Conservation (phyloP, 2,797 vertebrate species). For the Percopsis omiscomaycus region DNA sequence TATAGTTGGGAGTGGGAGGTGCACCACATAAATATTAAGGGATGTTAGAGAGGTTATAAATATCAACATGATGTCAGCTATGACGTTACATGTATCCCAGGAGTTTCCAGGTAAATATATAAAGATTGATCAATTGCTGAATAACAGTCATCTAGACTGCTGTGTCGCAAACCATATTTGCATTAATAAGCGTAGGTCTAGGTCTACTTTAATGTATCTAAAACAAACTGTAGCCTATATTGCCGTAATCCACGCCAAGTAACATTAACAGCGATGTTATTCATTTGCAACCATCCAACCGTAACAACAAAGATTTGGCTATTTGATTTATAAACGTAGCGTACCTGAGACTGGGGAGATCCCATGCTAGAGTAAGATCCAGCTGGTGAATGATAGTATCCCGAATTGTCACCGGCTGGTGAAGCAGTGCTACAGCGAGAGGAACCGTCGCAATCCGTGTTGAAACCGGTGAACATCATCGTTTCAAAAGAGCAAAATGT, state of each 20-base stretch:
- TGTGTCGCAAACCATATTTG: too few species aligned
- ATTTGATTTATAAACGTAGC: slow-evolving; percentile 29
- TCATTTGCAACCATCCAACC: too few species aligned
- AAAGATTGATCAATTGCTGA: slow-evolving; percentile 21
- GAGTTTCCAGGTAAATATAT: slow-evolving; percentile 87
- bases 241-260: too few species aligned
- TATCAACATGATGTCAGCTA: slow-evolving; percentile 85
- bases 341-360: slow-evolving; percentile 89
- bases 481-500: slow-evolving; percentile 19
- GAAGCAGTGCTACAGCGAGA: slow-evolving; percentile 96
- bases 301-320: too few species aligned
- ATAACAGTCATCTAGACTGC: too few species aligned
- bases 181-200: too few species aligned
- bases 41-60: slow-evolving; percentile 82
- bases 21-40: slow-evolving; percentile 67
- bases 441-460: slow-evolving; percentile 87
- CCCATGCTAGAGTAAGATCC: slow-evolving; percentile 90
- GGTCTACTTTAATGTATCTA: too few species aligned
- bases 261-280: too few species aligned
- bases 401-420: slow-evolving; percentile 84
- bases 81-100: slow-evolving; percentile 84
- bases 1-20: slow-evolving; percentile 26
- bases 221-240: too few species aligned
- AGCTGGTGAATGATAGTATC: slow-evolving; percentile 87
- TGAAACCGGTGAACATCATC: slow-evolving; percentile 90